Conservation (phyloP, 1,140 invertebrate genomes). For the Meloidogyne hapla region DNA sequence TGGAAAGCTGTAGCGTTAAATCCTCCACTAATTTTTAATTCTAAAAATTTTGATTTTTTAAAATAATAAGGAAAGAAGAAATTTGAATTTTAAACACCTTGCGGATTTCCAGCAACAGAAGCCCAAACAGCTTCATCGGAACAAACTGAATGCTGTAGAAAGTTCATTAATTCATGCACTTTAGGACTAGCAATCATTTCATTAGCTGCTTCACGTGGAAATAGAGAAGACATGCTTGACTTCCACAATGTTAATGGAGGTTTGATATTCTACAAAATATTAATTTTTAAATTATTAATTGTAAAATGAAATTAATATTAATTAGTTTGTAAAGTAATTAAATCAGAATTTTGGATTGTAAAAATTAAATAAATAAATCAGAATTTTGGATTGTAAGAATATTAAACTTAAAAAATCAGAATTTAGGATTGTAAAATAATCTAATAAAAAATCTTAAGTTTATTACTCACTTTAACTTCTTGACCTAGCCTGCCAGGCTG, state of each 20-base stretch:
- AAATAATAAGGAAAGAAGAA: no score
- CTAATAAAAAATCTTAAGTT: no score
- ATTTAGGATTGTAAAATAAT: no score
- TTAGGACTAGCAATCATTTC: conserved; percentile 33
- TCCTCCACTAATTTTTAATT: conserved; percentile 41
- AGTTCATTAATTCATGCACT: conserved; percentile 41
- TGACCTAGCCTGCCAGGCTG: neutral
- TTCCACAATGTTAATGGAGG: conserved; percentile 52
- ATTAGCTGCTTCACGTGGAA: conserved; percentile 42
- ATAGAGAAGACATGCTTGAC: conserved; percentile 51
- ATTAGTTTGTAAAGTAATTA: no score
- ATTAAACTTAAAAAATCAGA: no score
- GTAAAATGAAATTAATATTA: no score
- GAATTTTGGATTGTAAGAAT: no score
- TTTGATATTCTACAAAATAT: neutral
- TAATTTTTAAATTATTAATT: no score
- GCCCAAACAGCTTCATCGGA: conserved; percentile 54
- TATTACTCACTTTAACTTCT: neutral
- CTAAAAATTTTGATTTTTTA: conserved; percentile 30
- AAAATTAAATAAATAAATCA: no score
- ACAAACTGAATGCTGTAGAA: conserved; percentile 31
- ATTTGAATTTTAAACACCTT: conserved; percentile 7
- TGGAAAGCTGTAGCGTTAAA: conserved; percentile 45
- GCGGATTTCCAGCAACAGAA: conserved; percentile 47
- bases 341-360: no score